Base-by-base conservation (phyloP, 2,888 invertebrate species). In the Yponomeuta plumbellus region DNA sequence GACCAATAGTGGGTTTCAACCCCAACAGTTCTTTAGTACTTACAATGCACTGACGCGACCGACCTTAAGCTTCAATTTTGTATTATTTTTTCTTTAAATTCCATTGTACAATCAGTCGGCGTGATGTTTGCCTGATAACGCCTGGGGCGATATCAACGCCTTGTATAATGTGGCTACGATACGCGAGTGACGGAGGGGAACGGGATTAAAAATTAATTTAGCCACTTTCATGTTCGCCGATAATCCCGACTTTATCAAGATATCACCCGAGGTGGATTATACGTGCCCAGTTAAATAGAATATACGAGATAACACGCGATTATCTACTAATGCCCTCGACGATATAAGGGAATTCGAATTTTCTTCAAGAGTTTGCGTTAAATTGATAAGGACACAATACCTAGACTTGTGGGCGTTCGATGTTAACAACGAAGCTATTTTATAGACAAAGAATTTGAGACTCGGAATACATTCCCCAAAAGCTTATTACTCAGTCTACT, bases 201-300 rank as follows among this genome's bases (percentile, higher is more conserved):
- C 75, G 69, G 88, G 89, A 90, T 90, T 90, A 89, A 91, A 88
- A 87, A 86, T 86, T 89, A 85, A 88, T 89, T 91, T 86, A 85
- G 75, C 76, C 83, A 76, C 89, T 91, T 91, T 91, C 81, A 90
- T 88, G 88, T 91, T 83, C 77, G 83, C 89, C 90, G 89, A 81
- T 90, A 89, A 90, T 88, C 88, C 89, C 72, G 77, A 81, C 80
- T 77, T 86, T 90, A 91, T 90, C 89, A 84, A 83, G 87, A 86
- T 89, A 91, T 88, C 88, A 87, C 88, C 85, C 85, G 84, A 77
- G 77, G 79, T 70, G 89, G 88, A 89, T 91, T 89, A 89, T 81
- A 84, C 83, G 75, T 77, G 80, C 82, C 85, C 83, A 83, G 86
- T 84, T 85, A 86, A 86, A 88, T 84, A 86, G 81, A 85, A 85